Evolutionary conservation across 2,113 vertebrate genomes (phyloP).

Genomic region (Stigmatopora nigra): DNA sequence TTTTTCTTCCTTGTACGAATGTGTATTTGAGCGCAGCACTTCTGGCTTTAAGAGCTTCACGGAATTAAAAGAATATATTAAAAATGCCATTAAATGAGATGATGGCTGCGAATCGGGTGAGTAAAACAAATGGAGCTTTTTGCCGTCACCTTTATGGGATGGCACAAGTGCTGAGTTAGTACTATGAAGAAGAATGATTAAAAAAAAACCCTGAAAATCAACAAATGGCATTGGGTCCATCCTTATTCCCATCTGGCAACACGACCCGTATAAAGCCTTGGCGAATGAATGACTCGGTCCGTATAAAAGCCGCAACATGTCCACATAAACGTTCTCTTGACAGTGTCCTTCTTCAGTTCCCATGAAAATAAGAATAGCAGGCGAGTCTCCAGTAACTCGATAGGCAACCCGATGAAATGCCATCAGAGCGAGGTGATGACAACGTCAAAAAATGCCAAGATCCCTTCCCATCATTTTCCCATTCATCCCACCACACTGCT

Average conservation of each 20-base stretch:
- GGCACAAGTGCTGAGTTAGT: constrained; percentile 14
- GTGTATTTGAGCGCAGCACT: not conserved
- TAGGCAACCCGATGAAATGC: constrained; percentile 69
- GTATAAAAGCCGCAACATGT: constrained; percentile 53
- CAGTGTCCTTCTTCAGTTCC: constrained; percentile 63
- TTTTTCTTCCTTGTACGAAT: not conserved
- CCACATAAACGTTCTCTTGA: constrained; percentile 62
- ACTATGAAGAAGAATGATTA: constrained; percentile 5
- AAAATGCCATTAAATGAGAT: not conserved
- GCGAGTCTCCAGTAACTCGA: constrained; percentile 65
- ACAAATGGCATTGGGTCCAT: not conserved
- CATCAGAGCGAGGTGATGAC: constrained; percentile 75
- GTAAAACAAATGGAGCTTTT: constrained; percentile 1
- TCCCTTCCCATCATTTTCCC: constrained; percentile 37
- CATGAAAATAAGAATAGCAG: constrained; percentile 65
- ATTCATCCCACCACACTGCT: not conserved
- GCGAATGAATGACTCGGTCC: constrained; percentile 62
- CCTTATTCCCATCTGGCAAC: constrained; percentile 54
- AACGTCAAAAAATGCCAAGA: constrained; percentile 61
- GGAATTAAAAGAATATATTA: not conserved
- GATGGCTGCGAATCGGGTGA: not conserved
- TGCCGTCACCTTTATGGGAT: constrained; percentile 13
- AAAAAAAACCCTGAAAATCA: not conserved
- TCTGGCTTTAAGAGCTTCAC: not conserved
- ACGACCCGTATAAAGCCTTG: constrained; percentile 62